phyloP scores from a whole-genome alignment of 2,113 vertebrate species.

The Passer domesticus region DNA sequence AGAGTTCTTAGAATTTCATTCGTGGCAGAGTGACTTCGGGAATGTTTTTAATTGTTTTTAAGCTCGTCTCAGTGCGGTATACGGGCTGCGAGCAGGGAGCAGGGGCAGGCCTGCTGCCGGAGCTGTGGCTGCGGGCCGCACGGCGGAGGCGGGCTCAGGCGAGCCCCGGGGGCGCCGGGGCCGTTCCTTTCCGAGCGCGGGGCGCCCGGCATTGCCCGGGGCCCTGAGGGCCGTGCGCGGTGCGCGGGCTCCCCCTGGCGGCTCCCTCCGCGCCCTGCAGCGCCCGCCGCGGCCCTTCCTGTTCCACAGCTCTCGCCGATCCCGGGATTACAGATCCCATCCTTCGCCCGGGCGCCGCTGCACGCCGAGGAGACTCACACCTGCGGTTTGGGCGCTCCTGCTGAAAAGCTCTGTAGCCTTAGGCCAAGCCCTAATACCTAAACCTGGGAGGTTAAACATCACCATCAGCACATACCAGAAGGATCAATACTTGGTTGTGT shows the following conservation, averaged over 20 bases:
- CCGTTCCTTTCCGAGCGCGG: neutral
- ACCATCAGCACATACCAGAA: neutral
- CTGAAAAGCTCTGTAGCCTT: rapidly evolving
- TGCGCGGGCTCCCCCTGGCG: neutral
- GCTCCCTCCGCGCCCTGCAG: neutral
- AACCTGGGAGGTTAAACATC: neutral
- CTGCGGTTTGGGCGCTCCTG: neutral
- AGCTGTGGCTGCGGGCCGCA: neutral
- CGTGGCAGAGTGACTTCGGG: neutral
- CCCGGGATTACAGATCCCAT: neutral
- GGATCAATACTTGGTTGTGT: rapidly evolving
- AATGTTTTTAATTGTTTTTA: neutral
- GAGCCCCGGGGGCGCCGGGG: neutral
- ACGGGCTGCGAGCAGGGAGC: neutral
- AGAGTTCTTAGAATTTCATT: neutral
- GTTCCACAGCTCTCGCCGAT: neutral
- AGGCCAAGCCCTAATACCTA: neutral
- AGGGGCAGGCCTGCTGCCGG: neutral
- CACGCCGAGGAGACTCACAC: neutral
- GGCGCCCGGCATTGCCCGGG: neutral
- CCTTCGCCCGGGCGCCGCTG: neutral
- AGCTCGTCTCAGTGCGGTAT: neutral
- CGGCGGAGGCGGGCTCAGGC: neutral
- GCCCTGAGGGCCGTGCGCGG: neutral
- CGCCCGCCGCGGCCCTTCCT: neutral